phyloP scores from a whole-genome alignment of 2,113 vertebrate genomes.

The Tyrannus savana region DNA sequence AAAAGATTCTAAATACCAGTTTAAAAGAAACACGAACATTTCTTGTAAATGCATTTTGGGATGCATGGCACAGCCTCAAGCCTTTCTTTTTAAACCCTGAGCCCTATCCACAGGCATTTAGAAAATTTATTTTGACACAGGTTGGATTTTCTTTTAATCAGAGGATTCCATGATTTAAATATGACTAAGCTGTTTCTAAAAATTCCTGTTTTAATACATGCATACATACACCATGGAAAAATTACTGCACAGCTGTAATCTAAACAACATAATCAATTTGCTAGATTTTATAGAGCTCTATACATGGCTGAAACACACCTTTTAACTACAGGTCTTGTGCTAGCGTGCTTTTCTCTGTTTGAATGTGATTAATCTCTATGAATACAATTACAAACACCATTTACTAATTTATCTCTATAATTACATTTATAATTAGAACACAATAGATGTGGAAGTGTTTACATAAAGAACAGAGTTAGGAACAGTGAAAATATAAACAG shows the following conservation, averaged over 20 bases:
- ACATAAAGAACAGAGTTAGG: constrained; percentile 71
- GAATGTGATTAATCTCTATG: constrained; percentile 77
- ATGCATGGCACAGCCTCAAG: neutral
- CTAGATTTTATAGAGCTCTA: constrained; percentile 53
- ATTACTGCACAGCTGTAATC: constrained; percentile 8
- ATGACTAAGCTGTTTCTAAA: constrained; percentile 28
- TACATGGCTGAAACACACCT: constrained; percentile 8
- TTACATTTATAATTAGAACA: constrained; percentile 80
- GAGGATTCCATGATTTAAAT: neutral
- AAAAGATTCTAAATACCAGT: constrained; percentile 23
- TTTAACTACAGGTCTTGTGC: constrained; percentile 53
- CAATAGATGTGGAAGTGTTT: constrained; percentile 74
- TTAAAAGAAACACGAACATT: neutral
- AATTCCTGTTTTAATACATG: neutral
- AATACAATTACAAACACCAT: constrained; percentile 79
- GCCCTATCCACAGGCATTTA: neutral
- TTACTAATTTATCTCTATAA: constrained; percentile 78
- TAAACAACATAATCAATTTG: constrained; percentile 61
- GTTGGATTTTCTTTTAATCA: neutral
- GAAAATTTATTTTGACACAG: neutral
- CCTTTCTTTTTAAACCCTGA: neutral
- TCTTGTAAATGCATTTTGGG: neutral
- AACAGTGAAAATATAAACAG: constrained; percentile 53
- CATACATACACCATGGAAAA: neutral
- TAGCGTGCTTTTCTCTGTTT: constrained; percentile 63